These are phyloP conservation scores for Monopterus albus DNA, from an alignment of 2,113 vertebrate genomes.

Conservation along the genomic window DNA sequence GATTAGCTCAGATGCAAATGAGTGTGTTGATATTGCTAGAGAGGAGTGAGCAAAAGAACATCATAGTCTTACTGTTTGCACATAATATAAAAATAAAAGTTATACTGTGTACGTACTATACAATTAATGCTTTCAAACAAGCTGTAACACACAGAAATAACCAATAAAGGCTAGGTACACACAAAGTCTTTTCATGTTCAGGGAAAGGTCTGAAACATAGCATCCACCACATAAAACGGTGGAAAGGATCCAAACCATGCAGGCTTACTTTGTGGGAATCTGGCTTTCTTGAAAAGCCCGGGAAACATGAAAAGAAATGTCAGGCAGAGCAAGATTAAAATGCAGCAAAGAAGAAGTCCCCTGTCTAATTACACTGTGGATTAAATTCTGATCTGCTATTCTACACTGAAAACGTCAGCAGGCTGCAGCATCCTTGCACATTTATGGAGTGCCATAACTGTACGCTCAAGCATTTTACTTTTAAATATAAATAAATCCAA, in stretches of 20 bases:
- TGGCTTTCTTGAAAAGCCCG: slow-evolving; percentile 65
- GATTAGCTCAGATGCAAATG: slow-evolving; percentile 81
- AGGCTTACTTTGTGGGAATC: slow-evolving; percentile 47
- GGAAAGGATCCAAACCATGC: slow-evolving; percentile 12
- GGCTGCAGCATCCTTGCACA: slow-evolving; percentile 29
- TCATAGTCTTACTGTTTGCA: slow-evolving; percentile 16
- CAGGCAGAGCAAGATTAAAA: slow-evolving; percentile 51
- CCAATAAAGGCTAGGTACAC: background rate
- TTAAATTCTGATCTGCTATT: slow-evolving; percentile 54
- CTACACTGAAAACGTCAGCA: slow-evolving; percentile 50
- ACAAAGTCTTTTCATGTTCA: background rate
- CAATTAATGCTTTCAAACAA: slow-evolving; percentile 4
- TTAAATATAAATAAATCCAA: slow-evolving; percentile 67
- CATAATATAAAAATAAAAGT: slow-evolving; percentile 1
- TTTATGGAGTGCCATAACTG: slow-evolving; percentile 24
- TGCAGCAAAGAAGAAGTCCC: slow-evolving; percentile 37
- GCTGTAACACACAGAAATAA: background rate
- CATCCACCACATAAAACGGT: slow-evolving; percentile 1
- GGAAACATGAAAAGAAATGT: slow-evolving; percentile 32
- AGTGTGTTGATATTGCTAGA: slow-evolving; percentile 1
- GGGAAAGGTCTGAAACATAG: slow-evolving; percentile 2
- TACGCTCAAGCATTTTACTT: slow-evolving; percentile 50
- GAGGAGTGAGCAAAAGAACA: slow-evolving; percentile 26
- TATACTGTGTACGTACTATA: background rate
- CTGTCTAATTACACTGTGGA: slow-evolving; percentile 57